Evolutionary conservation across 1,140 invertebrate genomes (phyloP).

Genomic region (Parapsyche elsis): DNA sequence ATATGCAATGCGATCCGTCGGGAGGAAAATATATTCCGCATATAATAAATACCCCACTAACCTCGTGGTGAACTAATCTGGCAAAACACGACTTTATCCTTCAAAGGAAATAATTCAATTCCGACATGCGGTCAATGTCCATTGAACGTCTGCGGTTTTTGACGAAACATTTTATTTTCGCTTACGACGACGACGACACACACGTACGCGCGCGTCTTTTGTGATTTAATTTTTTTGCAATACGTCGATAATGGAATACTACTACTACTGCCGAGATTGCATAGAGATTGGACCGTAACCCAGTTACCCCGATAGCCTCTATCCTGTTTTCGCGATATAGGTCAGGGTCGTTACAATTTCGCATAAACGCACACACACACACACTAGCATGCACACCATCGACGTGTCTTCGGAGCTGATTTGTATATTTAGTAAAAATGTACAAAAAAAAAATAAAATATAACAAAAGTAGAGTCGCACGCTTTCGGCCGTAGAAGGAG

Average conservation of each 20-base stretch:
- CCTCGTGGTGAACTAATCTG: neutral
- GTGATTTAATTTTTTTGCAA: too few species aligned
- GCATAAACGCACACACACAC: neutral
- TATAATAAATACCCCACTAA: too few species aligned
- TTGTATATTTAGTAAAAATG: neutral
- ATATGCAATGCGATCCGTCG: too few species aligned
- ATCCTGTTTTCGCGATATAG: slow-evolving; percentile 24
- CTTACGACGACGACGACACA: too few species aligned
- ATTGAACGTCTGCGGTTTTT: neutral
- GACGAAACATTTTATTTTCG: neutral
- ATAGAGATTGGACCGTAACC: slow-evolving; percentile 27
- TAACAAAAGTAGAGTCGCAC: too few species aligned
- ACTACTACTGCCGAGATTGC: neutral
- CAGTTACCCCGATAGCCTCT: slow-evolving; percentile 12
- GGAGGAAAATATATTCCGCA: too few species aligned
- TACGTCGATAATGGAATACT: neutral
- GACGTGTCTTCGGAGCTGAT: neutral
- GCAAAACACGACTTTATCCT: neutral
- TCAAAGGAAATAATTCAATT: neutral
- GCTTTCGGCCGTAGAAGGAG: too few species aligned
- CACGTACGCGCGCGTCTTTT: too few species aligned
- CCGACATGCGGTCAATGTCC: neutral
- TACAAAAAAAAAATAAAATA: too few species aligned
- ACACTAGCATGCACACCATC: neutral
- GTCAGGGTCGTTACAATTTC: slow-evolving; percentile 7